Evolutionary conservation across 2,888 invertebrate genomes (phyloP).

Genomic region (Trachelus tabidus): DNA sequence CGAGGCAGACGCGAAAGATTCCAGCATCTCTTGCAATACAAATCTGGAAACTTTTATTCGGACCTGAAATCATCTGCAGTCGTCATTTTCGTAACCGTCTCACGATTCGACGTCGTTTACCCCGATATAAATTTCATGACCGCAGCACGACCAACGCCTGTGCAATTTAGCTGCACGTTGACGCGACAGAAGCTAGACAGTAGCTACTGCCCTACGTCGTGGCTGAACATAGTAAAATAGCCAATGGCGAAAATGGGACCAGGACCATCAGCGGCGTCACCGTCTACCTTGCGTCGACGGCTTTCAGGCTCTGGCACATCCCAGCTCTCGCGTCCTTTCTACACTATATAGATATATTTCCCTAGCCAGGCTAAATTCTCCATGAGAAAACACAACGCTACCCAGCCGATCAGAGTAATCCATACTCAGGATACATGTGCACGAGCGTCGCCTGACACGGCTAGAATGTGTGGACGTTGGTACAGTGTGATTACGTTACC

Average conservation of each 20-base stretch:
- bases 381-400: slow-evolving; percentile 23
- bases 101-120: background rate
- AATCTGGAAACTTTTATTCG: too few species aligned
- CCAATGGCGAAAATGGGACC: background rate
- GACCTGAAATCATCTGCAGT: too few species aligned
- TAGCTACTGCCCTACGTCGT: background rate
- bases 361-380: background rate
- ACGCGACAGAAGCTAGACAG: background rate
- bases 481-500: slow-evolving; percentile 42
- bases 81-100: background rate
- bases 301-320: background rate
- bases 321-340: background rate
- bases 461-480: slow-evolving; percentile 15
- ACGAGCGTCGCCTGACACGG: background rate
- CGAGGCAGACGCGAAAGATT: background rate
- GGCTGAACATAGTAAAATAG: background rate
- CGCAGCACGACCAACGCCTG: background rate
- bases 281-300: background rate
- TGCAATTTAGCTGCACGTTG: background rate
- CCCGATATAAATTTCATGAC: background rate
- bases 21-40: background rate
- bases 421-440: slow-evolving; percentile 26
- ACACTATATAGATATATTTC: background rate
- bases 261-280: background rate
- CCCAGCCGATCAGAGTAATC: slow-evolving; percentile 32